Percentiles rank a stretch among this genome's conserved stretches.
These are phyloP conservation scores for Luperina testacea DNA, from an alignment of 2,888 invertebrate genomes.

Conservation along the genomic window DNA sequence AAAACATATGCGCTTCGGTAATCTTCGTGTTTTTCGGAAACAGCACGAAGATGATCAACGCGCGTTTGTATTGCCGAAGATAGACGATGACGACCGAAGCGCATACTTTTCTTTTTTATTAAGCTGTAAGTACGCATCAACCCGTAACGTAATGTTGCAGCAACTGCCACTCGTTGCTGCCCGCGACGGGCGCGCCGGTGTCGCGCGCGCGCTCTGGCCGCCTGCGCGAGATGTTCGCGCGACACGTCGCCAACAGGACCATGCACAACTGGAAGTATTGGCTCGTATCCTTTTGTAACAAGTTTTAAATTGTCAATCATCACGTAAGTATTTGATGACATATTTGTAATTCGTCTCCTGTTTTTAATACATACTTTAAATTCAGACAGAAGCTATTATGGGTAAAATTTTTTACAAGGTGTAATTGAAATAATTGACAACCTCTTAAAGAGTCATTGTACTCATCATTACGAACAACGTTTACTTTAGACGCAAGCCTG, in stretches of 20 bases:
- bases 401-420: not conserved
- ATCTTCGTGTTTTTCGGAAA: not conserved
- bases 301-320: not conserved
- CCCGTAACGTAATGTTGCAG: conserved; percentile 86
- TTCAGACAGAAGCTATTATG: no score
- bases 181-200: conserved; percentile 98
- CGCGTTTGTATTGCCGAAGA: not conserved
- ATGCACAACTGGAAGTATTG: conserved; percentile 99
- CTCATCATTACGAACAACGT: not conserved
- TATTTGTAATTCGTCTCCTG: not conserved
- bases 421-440: not conserved
- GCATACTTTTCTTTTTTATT: not conserved
- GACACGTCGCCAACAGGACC: conserved; percentile 96
- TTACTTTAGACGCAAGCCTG: not conserved
- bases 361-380: not conserved
- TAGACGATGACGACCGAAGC: not conserved
- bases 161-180: conserved; percentile 97
- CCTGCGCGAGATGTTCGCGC: conserved; percentile 98
- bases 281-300: conserved; percentile 95
- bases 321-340: not conserved
- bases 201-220: conserved; percentile 96
- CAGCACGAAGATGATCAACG: not conserved
- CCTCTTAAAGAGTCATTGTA: not conserved
- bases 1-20: not conserved
- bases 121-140: not conserved